A percentile compares a stretch with the other conserved stretches of the same genome.
phyloP scores from a whole-genome alignment of 92 coral and sea anemone species.

The Phenganax stokvisi region DNA sequence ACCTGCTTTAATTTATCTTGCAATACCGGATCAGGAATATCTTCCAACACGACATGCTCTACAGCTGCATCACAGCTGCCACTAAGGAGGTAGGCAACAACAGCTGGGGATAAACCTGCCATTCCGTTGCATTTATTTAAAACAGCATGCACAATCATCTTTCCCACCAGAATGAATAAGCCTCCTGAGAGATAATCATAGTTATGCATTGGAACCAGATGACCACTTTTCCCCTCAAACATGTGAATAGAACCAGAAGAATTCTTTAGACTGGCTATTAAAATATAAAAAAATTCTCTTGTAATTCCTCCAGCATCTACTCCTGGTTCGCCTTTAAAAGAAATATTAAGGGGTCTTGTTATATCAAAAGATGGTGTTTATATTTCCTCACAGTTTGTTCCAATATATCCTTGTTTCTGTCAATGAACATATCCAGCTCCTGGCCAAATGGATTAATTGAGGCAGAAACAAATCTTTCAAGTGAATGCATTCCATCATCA shows the following conservation, averaged over 20 bases:
- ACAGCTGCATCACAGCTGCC: constrained; percentile 43
- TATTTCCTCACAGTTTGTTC: constrained; percentile 47
- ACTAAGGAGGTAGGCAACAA: constrained; percentile 33
- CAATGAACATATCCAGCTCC: constrained; percentile 18
- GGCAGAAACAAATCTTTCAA: constrained; percentile 1
- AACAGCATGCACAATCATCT: constrained; percentile 42
- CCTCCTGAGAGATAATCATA: constrained; percentile 50
- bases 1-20: constrained; percentile 12
- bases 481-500: neutral
- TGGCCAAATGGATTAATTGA: constrained; percentile 8
- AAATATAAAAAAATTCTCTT: constrained; percentile 32
- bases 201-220: constrained; percentile 45
- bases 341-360: constrained; percentile 38
- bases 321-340: constrained; percentile 40
- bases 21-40: constrained; percentile 9
- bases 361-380: constrained; percentile 44
- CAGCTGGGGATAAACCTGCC: constrained; percentile 48
- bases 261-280: constrained; percentile 37
- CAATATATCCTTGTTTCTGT: constrained; percentile 43
- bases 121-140: constrained; percentile 44
- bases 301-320: constrained; percentile 54
- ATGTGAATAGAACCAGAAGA: constrained; percentile 37
- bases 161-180: constrained; percentile 22
- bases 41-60: constrained; percentile 42
- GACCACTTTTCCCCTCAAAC: constrained; percentile 48